A percentile compares a stretch with the other conserved stretches of the same genome.
Evolutionary conservation across 2,888 invertebrate species (phyloP).

Genomic region (Metalampra italica): DNA sequence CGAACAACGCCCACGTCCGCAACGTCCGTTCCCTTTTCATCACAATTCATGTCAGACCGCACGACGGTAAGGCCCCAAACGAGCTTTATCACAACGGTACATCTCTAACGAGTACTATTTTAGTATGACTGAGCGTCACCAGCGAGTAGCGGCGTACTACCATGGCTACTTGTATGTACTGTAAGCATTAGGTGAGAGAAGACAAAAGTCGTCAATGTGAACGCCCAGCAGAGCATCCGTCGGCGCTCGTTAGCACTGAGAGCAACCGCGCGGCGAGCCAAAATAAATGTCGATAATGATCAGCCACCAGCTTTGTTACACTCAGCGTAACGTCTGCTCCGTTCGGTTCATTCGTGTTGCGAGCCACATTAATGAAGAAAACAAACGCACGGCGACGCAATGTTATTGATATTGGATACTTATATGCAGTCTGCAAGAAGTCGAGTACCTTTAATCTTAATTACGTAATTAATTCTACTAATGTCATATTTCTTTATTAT

Average conservation of each 20-base stretch:
- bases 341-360: slow-evolving; percentile 2
- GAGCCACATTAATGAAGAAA: background rate
- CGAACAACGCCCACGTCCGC: slow-evolving; percentile 18
- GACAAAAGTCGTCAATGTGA: slow-evolving; percentile 44
- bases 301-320: slow-evolving; percentile 32
- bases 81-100: slow-evolving; percentile 27
- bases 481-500: too few species aligned
- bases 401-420: too few species aligned
- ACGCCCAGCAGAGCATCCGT: slow-evolving; percentile 42
- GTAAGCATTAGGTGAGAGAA: slow-evolving; percentile 40
- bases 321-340: background rate
- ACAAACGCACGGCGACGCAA: too few species aligned
- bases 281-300: slow-evolving; percentile 50
- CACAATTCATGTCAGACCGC: slow-evolving; percentile 15
- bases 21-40: slow-evolving; percentile 19
- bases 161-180: slow-evolving; percentile 21
- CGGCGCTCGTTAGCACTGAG: slow-evolving; percentile 33
- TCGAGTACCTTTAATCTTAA: too few species aligned
- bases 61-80: slow-evolving; percentile 11
- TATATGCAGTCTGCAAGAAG: too few species aligned
- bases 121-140: slow-evolving; percentile 43
- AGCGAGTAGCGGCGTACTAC: slow-evolving; percentile 31
- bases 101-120: slow-evolving; percentile 46
- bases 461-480: too few species aligned
- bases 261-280: slow-evolving; percentile 36